Base-by-base conservation (phyloP, 1,140 invertebrate species). In the Anastrepha ludens region DNA sequence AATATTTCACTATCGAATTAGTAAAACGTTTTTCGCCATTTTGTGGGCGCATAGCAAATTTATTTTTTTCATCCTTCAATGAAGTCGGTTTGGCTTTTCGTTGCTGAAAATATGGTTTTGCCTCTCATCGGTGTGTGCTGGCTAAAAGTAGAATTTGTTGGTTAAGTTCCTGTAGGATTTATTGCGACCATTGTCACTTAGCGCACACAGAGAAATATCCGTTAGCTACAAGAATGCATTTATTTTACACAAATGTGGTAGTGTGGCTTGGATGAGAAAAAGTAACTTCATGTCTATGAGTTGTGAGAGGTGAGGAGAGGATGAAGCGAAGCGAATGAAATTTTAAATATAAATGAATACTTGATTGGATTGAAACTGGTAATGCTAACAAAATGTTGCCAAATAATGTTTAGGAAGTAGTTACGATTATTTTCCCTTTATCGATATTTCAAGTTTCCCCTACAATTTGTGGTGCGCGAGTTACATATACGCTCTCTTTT, bases 1-100 rank as follows among this genome's bases (percentile, higher is more conserved):
- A 86, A 86, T 86, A 65, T 86, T 86, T 86, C 59, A 44, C 59
- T 39, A 65, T 81, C 85, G 85, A 86, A 86, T 86, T 86, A 86
- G 85, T 20, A 86, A 44, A 86, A 81, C 59, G 58, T 86, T 86
- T 86, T 65, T 20, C 29, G 58, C 58, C 58, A 60, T 44, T 60
- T 86, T 86, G 58, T 47, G 85, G 85, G n/a, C n/a, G 58, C 59
- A 6, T 44, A n/a, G 59, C 44, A 50, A 58, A 55, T 58, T 85
- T 85, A 50, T 85, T 58, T 58, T 58, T 20, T 85, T 50, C 47
- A 78, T 29, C 44, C 55, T 50, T 9, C 17, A 55, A 55, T 39
- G 29, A 39, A n/a, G 64, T 0, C 6, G 0, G 47, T 55, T 81
- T 81, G 50, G n/a, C 47, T 81, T 50, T 55, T 81, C 47, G 13